Base-by-base conservation (phyloP, 2,888 invertebrate species). In the Clistopyga incitator region DNA sequence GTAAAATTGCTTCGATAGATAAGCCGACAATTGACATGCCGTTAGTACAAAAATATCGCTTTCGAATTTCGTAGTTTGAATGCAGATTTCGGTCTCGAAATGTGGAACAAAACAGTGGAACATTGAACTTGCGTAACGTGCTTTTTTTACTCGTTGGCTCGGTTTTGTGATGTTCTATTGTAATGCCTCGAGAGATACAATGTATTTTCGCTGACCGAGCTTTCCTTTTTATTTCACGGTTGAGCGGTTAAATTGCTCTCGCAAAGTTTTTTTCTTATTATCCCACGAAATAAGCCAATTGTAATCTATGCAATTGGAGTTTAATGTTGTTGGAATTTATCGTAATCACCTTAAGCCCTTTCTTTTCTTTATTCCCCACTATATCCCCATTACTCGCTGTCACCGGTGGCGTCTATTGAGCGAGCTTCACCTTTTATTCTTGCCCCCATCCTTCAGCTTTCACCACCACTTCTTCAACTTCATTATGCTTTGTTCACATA, bases 231-330 rank as follows among this genome's bases (percentile, higher is more conserved):
- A 54, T 20, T 50, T 18, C 8, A 50, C 3, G 11, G 2, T 45
- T 6, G 25, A 15, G 10, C n/a, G 11, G 29, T 18, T 18, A 10
- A 4, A 4, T 25, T 23, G n/a, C 4, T 56, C 13, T 1, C 23
- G 13, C 13, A 6, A 18, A 50, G 18, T 3, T 13, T 8, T 25
- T 25, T 10, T 52, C 10, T 20, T 25, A 34, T 70, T 47, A 20
- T 18, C 38, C 38, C 34, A 34, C 20, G 4, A 34, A 50, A 34
- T 25, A 47, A 47, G 11, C 34, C 20, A 50, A 38, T 70, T 38
- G 70, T 34, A 38, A 34, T 70, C 34, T 4, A 52, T 52, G 52
- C 52, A 52, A 34, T 70, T 34, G 52, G 23, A 56, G 56, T 25
- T 56, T 15, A 20, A 56, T 56, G 25, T 25, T 3, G n/a, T 47